Evolutionary conservation across 2,113 vertebrate genomes (phyloP), one percentile per base, ranked within the genome.

Genomic region (Nesogale talazaci): DNA sequence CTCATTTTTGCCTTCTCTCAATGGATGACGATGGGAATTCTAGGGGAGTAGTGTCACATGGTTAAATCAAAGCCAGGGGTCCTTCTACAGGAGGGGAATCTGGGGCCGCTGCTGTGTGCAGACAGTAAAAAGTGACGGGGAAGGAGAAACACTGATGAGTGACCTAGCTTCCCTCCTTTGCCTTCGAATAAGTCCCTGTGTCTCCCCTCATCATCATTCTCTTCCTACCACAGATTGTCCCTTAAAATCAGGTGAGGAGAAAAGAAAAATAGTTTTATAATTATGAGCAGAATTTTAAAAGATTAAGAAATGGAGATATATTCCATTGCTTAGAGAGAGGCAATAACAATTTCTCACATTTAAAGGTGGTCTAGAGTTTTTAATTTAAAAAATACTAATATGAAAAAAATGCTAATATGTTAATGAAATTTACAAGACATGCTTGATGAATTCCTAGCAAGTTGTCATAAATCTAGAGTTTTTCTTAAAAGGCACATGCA

Each of bases 11-110:
- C 89, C 92, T 92, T 86, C 94, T 93, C 78, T n/a, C 69, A 94
- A 85, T 95, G 87, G 95, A 93, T 89, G 93, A 87, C 89, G 87
- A 91, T 75, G 52, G 27, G 38, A 87, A 92, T 94, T 94, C 89
- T 89, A 76, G 88, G 61, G 86, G 91, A 86, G 86, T 88, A 56
- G 70, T 94, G 88, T 93, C 96, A 96, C 76, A 67, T 83, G 96
- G 90, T 94, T 95, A 96, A 93, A 97, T 97, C 96, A 96, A 94
- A 96, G 93, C 38, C 52, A 65, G 25, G 19, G 34, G 31, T 93
- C 61, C 81, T 93, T 83, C 63, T 88, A 15, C 3, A 16, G 36
- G 22, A 29, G 38, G 36, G 15, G 23, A 31, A 14, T 57, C 57
- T 46, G 31, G 61, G 40, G 46, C 3, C 65, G 29, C n/a, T 1